Evolutionary conservation across 2,113 vertebrate genomes (phyloP).

Genomic region (Cyphomyrus discorhynchus): DNA sequence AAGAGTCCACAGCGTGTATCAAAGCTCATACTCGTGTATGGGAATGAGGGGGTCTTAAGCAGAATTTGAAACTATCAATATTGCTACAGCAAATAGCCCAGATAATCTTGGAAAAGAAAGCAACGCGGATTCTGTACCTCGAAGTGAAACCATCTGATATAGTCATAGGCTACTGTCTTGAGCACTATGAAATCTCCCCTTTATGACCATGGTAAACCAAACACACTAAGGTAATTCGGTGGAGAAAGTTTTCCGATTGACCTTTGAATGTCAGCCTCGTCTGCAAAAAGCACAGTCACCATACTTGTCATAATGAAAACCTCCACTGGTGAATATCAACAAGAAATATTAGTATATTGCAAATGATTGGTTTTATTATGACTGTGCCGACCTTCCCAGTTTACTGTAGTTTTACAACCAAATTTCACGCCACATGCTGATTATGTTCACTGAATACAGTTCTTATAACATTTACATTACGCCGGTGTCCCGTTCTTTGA

Average conservation of each 20-base stretch:
- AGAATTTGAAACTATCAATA: background rate
- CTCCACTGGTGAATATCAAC: background rate
- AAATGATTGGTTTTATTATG: background rate
- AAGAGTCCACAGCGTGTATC: background rate
- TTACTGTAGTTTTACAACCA: background rate
- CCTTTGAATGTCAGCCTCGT: background rate
- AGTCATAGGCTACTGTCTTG: background rate
- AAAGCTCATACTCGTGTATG: background rate
- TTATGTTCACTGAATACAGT: background rate
- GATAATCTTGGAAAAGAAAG: background rate
- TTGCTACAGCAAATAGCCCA: background rate
- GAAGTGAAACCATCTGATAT: background rate
- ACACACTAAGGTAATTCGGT: background rate
- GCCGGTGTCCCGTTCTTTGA: no score
- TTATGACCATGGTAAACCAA: background rate
- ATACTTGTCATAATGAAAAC: conserved; percentile 16
- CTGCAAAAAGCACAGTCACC: background rate
- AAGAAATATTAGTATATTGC: background rate
- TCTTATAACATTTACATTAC: background rate
- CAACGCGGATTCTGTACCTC: background rate
- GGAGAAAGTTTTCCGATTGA: background rate
- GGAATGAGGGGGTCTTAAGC: background rate
- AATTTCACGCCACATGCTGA: background rate
- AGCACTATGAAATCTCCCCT: background rate
- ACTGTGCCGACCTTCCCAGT: background rate